Conservation (phyloP, 2,797 vertebrate genomes). For the Spondyliosoma cantharus region DNA sequence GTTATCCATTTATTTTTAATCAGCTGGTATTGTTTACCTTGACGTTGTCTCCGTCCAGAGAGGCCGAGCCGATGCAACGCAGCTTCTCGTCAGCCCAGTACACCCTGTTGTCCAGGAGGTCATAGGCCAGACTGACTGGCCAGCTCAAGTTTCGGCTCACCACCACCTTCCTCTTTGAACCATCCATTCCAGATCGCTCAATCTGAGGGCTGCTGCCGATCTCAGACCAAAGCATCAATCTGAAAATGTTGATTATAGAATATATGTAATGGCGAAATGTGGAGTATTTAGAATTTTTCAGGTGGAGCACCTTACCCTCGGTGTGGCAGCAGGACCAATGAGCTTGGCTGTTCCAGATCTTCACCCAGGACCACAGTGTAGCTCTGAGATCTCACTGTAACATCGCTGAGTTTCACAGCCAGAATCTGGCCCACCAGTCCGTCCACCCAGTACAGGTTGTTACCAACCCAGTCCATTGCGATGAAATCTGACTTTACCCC, state of each 20-base stretch:
- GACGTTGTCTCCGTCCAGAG: slow-evolving; percentile 85
- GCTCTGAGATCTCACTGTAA: slow-evolving; percentile 80
- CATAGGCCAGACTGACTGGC: slow-evolving; percentile 90
- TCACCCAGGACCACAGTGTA: slow-evolving; percentile 87
- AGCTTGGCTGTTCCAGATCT: slow-evolving; percentile 87
- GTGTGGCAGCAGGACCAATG: slow-evolving; percentile 88
- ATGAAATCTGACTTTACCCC: slow-evolving; percentile 91
- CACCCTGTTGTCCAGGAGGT: slow-evolving; percentile 84
- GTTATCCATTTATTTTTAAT: too few relatives aligned
- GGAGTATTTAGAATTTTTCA: not conserved
- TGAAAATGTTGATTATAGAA: slow-evolving; percentile 52
- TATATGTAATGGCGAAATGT: not conserved
- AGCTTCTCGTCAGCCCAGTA: slow-evolving; percentile 95
- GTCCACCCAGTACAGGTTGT: slow-evolving; percentile 94
- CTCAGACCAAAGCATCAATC: slow-evolving; percentile 94
- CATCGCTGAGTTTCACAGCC: slow-evolving; percentile 81
- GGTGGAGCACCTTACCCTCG: slow-evolving; percentile 82
- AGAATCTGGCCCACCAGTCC: slow-evolving; percentile 88
- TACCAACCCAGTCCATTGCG: slow-evolving; percentile 92
- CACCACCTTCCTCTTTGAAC: slow-evolving; percentile 84
- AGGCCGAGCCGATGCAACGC: slow-evolving; percentile 87
- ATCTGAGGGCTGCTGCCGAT: slow-evolving; percentile 88
- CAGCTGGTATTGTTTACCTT: slow-evolving; percentile 76
- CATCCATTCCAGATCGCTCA: slow-evolving; percentile 90
- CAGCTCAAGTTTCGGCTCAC: slow-evolving; percentile 85